A percentile compares a stretch with the other conserved stretches of the same genome.
Evolutionary conservation across 1,140 invertebrate species (phyloP).

Genomic region (Macrocentrus cingulum): DNA sequence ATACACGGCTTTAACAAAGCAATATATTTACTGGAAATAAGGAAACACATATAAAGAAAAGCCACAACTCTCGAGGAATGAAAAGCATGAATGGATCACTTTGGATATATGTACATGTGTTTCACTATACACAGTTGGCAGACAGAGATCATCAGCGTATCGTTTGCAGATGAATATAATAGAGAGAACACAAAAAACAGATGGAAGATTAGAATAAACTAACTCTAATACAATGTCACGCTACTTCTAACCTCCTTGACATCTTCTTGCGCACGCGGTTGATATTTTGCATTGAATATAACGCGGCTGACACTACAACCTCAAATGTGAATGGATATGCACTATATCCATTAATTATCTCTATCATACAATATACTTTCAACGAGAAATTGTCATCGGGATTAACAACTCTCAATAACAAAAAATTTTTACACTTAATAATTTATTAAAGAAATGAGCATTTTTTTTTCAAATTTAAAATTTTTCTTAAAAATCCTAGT

Average conservation of each 20-base stretch:
- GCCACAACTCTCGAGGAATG: too few relatives aligned
- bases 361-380: not conserved
- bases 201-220: conserved; percentile 9
- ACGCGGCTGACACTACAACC: conserved; percentile 30
- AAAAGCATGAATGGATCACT: not conserved
- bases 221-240: conserved; percentile 11
- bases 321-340: conserved; percentile 32
- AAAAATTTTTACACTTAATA: not conserved
- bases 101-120: too few relatives aligned
- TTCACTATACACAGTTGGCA: too few relatives aligned
- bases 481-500: too few relatives aligned
- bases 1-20: not conserved
- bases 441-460: too few relatives aligned
- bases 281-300: conserved; percentile 43
- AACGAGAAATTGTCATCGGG: not conserved
- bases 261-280: conserved; percentile 33
- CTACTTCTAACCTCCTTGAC: conserved; percentile 39
- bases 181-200: not conserved
- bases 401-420: not conserved
- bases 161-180: not conserved
- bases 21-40: not conserved
- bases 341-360: conserved; percentile 20
- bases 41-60: too few relatives aligned
- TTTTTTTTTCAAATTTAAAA: too few relatives aligned
- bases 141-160: too few relatives aligned